Evolutionary conservation across 1,140 invertebrate species (phyloP).

Genomic region (Euborellia annulipes): DNA sequence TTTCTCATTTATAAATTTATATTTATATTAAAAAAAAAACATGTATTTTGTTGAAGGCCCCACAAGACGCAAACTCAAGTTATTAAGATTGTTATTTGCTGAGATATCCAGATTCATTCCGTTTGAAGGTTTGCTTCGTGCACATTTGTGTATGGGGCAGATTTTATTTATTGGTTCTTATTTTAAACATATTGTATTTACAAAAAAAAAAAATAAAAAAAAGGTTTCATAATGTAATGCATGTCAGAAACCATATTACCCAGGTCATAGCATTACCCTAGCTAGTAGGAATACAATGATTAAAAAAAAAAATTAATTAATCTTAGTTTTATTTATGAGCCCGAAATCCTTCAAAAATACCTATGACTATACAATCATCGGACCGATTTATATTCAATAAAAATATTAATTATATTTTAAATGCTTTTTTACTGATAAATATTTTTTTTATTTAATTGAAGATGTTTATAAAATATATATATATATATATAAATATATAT

Average conservation of each 20-base stretch:
- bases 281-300: constrained; percentile 24
- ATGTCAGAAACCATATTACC: constrained; percentile 18
- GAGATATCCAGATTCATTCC: constrained; percentile 15
- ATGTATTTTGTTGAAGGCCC: constrained; percentile 11
- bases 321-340: no score
- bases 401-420: no score
- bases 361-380: no score
- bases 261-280: constrained; percentile 22
- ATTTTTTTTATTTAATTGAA: no score
- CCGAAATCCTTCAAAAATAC: no score
- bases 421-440: no score
- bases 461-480: no score
- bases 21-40: no score
- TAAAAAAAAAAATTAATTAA: constrained; percentile 16
- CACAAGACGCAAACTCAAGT: constrained; percentile 16
- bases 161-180: constrained; percentile 18
- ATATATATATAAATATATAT: no score
- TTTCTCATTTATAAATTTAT: constrained; percentile 11
- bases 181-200: constrained; percentile 21
- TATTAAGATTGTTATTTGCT: constrained; percentile 19
- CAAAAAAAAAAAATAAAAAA: no score
- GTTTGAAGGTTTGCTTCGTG: constrained; percentile 16
- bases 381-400: no score
- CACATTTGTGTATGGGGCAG: constrained; percentile 12
- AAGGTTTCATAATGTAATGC: constrained; percentile 22